phyloP scores from a whole-genome alignment of 2,888 invertebrate species.

The Scotopteryx bipunctaria region DNA sequence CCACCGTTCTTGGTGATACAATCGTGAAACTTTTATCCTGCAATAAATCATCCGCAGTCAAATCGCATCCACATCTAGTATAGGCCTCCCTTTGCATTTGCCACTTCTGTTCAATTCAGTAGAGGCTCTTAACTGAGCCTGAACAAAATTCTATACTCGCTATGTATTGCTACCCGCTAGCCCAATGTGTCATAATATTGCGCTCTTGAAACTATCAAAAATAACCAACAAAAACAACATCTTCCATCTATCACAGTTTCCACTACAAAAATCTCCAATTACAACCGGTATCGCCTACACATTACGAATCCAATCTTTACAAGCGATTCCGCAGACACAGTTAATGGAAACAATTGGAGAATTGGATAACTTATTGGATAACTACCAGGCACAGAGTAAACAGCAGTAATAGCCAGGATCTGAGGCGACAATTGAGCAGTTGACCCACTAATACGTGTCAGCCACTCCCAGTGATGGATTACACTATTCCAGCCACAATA shows the following conservation, averaged over 20 bases:
- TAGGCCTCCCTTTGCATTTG: no score
- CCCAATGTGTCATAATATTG: no score
- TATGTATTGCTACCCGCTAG: no score
- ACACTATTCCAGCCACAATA: background rate
- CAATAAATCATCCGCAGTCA: no score
- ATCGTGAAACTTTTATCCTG: no score
- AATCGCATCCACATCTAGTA: no score
- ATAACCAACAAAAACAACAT: no score
- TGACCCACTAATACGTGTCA: conserved; percentile 22
- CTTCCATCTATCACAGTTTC: background rate
- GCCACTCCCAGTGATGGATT: conserved; percentile 8
- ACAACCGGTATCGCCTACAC: conserved; percentile 12
- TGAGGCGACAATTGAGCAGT: conserved; percentile 28
- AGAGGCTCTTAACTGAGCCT: no score
- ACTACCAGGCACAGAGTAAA: conserved; percentile 28
- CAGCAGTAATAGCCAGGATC: conserved; percentile 6
- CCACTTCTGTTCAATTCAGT: no score
- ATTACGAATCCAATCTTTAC: conserved; percentile 12
- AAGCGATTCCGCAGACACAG: conserved; percentile 28
- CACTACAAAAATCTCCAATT: background rate
- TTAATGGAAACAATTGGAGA: conserved; percentile 61
- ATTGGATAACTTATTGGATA: conserved; percentile 67
- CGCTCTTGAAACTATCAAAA: no score
- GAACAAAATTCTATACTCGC: no score
- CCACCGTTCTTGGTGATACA: no score